These are phyloP conservation scores for Nycticebus coucang DNA, from an alignment of 2,113 vertebrate species.

Conservation along the genomic window DNA sequence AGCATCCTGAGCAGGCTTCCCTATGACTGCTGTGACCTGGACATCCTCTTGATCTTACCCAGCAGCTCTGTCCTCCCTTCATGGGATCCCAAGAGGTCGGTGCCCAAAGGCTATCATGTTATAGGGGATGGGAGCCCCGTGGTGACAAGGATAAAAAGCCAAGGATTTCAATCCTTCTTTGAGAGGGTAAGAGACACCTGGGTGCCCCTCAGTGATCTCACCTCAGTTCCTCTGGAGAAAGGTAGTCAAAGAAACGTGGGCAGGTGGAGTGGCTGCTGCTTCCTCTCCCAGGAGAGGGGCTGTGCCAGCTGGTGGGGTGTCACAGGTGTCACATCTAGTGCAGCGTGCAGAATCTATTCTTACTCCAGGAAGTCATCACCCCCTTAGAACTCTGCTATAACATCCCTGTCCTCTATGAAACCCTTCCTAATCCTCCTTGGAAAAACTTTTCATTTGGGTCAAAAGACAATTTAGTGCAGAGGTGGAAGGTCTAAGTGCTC, in stretches of 20 bases:
- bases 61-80: not conserved
- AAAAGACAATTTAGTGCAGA: not conserved
- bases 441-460: not conserved
- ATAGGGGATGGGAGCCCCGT: not conserved
- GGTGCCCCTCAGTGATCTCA: not conserved
- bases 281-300: not conserved
- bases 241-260: not conserved
- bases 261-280: not conserved
- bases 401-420: not conserved
- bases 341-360: not conserved
- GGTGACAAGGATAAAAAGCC: accelerated
- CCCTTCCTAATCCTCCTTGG: not conserved
- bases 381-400: not conserved
- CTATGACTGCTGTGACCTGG: not conserved
- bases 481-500: not conserved
- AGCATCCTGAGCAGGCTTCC: not conserved
- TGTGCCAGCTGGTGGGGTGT: not conserved
- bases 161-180: too few relatives aligned
- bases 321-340: too few relatives aligned
- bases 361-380: not conserved
- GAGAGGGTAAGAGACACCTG: not conserved
- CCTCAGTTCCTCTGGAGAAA: not conserved
- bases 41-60: not conserved
- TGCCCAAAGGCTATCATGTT: not conserved
- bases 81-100: not conserved